Base-by-base conservation (phyloP, 2,113 vertebrate genomes). In the Bettongia penicillata region DNA sequence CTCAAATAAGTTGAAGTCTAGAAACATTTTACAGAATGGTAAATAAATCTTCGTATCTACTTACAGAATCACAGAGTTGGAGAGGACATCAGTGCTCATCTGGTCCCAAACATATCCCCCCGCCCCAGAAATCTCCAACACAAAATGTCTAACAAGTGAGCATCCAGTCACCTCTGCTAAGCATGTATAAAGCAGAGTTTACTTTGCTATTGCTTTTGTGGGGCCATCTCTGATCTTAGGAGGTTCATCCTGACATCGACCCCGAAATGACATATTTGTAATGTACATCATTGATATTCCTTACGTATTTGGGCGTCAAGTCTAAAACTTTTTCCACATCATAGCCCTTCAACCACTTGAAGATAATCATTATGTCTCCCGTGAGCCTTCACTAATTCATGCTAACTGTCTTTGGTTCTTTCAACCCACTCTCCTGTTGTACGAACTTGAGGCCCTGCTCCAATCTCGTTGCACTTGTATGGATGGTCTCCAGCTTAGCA, bases 21-120 rank as follows among this genome's bases (percentile, higher is more conserved):
- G 91, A 91, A 93, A 57, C 92, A n/a, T 94, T 61, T 97, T 12
- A 89, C 94, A 94, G 51, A 94, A 77, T 31, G 90, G 43, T 53
- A 28, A 84, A 31, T 92, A 96, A 92, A 89, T 91, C 53, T 94
- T 92, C 52, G 90, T 94, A 37, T 9, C 28, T 93, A 16, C 91
- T 8, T 94, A 55, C 10, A 84, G 68, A 77, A 23, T 91, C 43
- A 95, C 91, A 28, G 89, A 96, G 95, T 55, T 90, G 95, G 90
- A 94, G 10, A 91, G 92, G 61, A 92, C 92, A 93, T 93, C 68
- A 90, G 31, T 92, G 55, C 16, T 16, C 68, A 84, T 43, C 68
- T 43, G n/a, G 2, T 22, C 2, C n/a, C 7, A 84, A 84, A 43
- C 37, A 22, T 19, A 43, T 8, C 6, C n/a, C 6, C 7, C 5